Evolutionary conservation across 2,888 invertebrate genomes (phyloP), one percentile per base, ranked within the genome.

Genomic region (Agrochola litura): DNA sequence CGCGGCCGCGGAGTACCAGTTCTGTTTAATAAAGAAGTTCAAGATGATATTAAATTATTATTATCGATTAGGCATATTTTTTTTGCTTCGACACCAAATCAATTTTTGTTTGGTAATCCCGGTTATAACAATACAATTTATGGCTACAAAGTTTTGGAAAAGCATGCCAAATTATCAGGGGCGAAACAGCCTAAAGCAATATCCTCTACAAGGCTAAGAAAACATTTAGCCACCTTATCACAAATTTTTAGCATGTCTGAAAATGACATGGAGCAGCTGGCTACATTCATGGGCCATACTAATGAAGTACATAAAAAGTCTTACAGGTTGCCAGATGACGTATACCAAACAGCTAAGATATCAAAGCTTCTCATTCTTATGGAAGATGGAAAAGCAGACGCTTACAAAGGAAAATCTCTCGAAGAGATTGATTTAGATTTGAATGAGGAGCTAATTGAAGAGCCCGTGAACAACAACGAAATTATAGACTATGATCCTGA

Each of bases 81-180:
- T 41, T 41, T 41, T 41, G 41, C 41, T 9, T 41, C 41, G 41
- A 41, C 41, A 9, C 9, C 41, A 41, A 41, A 41, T 41, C 41
- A 41, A 41, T 41, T 41, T 41, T 41, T 85, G 46, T 76, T 79
- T 72, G 77, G 71, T 67, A 80, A 82, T 63, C 72, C 76, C 37
- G 82, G 78, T 52, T 78, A 63, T 68, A 52, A 79, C n/a, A 86
- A 72, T 70, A 73, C 79, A 61, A 79, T 85, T 25, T 73, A 81
- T 86, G 90, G 89, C 9, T 91, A 91, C 69, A 90, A 91, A 87
- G 82, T 88, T 30, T 30, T 91, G 9, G 88, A 91, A 85, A 89
- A 73, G 66, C 70, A 88, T 75, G 79, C 88, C 0, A 87, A 68
- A 70, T 46, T 78, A 74, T 88, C 76, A 58, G 88, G 89, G 8